These are phyloP conservation scores for Drosophila bunnanda DNA, from an alignment of 2,888 invertebrate genomes.

Conservation along the genomic window DNA sequence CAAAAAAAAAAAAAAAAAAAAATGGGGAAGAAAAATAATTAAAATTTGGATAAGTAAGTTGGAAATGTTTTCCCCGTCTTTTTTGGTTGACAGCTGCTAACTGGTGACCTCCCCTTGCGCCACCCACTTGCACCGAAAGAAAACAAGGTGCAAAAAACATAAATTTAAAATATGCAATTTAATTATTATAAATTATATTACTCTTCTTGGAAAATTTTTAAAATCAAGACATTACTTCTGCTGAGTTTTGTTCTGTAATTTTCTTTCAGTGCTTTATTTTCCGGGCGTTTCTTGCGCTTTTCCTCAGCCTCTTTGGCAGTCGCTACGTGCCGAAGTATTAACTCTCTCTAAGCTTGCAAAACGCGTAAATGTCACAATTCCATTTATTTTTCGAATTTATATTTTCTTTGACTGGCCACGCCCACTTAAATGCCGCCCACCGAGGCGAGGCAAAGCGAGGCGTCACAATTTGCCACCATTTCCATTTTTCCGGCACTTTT, in stretches of 20 bases:
- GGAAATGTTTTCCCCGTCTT: slow-evolving; percentile 58
- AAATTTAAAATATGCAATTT: rapidly evolving
- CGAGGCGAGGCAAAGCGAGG: neutral
- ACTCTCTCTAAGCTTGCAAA: slow-evolving; percentile 74
- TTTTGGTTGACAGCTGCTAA: slow-evolving; percentile 60
- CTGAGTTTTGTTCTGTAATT: rapidly evolving
- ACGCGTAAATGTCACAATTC: slow-evolving; percentile 78
- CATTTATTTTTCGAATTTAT: slow-evolving; percentile 75
- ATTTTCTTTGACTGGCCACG: slow-evolving; percentile 62
- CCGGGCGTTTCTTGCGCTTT: neutral
- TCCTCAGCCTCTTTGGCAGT: neutral
- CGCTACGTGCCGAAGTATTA: slow-evolving; percentile 75
- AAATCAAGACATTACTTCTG: neutral
- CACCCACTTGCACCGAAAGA: neutral
- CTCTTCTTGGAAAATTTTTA: rapidly evolving
- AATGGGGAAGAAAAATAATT: slow-evolving; percentile 62
- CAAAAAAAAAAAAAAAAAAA: slow-evolving; percentile 7
- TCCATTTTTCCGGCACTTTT: slow-evolving; percentile 28
- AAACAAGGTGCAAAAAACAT: neutral
- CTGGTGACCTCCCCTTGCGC: slow-evolving; percentile 15
- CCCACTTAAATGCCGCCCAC: slow-evolving; percentile 31
- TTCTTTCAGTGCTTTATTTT: slow-evolving; percentile 1
- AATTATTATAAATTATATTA: neutral
- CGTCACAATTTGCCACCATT: neutral
- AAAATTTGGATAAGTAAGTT: slow-evolving; percentile 78